These are phyloP conservation scores for Paedocypris sp. DNA, from an alignment of 2,113 vertebrate genomes.

Conservation along the genomic window DNA sequence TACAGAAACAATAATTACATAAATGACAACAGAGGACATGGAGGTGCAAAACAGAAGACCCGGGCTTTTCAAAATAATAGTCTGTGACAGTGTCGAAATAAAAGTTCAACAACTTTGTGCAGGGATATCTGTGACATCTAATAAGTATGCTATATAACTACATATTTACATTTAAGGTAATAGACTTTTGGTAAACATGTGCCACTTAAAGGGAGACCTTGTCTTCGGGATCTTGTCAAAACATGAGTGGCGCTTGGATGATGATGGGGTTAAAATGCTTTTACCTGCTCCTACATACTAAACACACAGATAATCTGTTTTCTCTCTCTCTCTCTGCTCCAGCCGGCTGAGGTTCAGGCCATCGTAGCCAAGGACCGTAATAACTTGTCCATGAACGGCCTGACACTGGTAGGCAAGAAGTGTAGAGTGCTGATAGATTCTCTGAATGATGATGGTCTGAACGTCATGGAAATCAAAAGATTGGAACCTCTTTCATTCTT, in stretches of 20 bases:
- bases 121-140: too few species aligned
- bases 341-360: conserved; percentile 17
- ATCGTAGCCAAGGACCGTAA: background rate
- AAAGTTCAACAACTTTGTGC: too few species aligned
- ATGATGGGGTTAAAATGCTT: background rate
- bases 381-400: background rate
- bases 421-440: conserved; percentile 29
- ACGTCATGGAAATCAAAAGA: conserved; percentile 36
- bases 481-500: conserved; percentile 13
- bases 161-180: too few species aligned
- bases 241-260: conserved; percentile 1
- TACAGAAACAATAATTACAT: too few species aligned
- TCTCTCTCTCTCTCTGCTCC: background rate
- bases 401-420: conserved; percentile 17
- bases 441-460: background rate
- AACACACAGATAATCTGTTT: background rate
- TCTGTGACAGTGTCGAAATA: too few species aligned
- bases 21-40: too few species aligned
- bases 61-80: too few species aligned
- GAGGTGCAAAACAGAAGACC: too few species aligned
- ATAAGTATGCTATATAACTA: too few species aligned
- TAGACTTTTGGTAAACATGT: background rate
- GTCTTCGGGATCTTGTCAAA: background rate
- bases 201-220: background rate
- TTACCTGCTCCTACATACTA: background rate